Conservation (phyloP, 2,888 invertebrate genomes). For the Drosophila trichaetosa region DNA sequence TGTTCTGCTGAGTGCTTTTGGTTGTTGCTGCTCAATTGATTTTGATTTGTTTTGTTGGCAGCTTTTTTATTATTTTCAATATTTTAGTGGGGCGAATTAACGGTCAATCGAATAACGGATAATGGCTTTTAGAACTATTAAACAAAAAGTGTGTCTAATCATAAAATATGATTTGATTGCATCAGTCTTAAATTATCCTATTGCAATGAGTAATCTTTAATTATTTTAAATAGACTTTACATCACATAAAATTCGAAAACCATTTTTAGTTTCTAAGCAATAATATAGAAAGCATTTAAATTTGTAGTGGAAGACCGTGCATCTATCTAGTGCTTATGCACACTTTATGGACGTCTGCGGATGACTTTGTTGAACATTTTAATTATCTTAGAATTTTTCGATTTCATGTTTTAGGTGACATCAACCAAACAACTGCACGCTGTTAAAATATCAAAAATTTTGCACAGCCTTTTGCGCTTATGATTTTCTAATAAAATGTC, state of each 20-base stretch:
- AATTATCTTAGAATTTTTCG: neutral
- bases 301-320: neutral
- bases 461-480: neutral
- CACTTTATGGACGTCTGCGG: neutral
- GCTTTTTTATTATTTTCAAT: constrained; percentile 11
- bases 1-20: constrained; percentile 61
- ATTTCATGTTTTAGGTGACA: neutral
- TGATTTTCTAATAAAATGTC: neutral
- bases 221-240: neutral
- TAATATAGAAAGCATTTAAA: neutral
- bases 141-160: neutral
- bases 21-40: constrained; percentile 40
- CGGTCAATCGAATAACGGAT: neutral
- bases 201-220: neutral
- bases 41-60: constrained; percentile 26
- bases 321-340: neutral
- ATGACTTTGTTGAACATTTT: neutral
- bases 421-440: neutral
- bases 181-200: neutral
- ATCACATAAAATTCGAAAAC: neutral
- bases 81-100: constrained; percentile 10
- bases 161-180: neutral
- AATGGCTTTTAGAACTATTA: constrained; percentile 9
- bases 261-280: neutral
- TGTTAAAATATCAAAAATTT: neutral